Conservation (phyloP, 2,888 invertebrate species). For the Mylabris sibirica region DNA sequence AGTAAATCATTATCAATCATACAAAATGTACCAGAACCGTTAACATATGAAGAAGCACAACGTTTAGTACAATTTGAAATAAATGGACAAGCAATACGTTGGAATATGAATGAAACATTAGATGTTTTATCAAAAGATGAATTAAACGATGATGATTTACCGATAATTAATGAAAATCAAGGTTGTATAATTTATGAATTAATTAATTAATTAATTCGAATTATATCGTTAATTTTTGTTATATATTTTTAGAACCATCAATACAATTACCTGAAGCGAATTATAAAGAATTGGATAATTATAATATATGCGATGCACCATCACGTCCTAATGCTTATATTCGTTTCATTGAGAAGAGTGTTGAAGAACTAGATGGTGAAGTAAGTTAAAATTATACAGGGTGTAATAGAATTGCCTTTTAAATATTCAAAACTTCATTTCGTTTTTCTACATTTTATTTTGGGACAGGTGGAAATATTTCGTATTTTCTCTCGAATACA, state of each 20-base stretch:
- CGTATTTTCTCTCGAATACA: too few relatives aligned
- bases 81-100: conserved; percentile 68
- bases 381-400: conserved; percentile 42
- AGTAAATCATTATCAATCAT: conserved; percentile 62
- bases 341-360: conserved; percentile 92
- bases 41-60: conserved; percentile 85
- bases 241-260: conserved; percentile 53
- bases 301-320: conserved; percentile 83
- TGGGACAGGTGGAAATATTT: too few relatives aligned
- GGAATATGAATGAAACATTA: conserved; percentile 69
- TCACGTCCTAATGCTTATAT: conserved; percentile 88
- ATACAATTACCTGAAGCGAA: conserved; percentile 74
- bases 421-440: too few relatives aligned
- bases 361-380: conserved; percentile 92
- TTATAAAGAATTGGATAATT: conserved; percentile 76
- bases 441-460: too few relatives aligned
- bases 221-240: neutral
- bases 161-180: conserved; percentile 24
- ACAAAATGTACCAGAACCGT: conserved; percentile 67
- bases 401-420: too few relatives aligned
- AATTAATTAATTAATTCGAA: neutral
- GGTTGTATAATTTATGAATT: neutral
- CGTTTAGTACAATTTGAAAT: conserved; percentile 87
- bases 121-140: conserved; percentile 76
- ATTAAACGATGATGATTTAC: conserved; percentile 59